Evolutionary conservation across 2,888 invertebrate genomes (phyloP).

Genomic region (Ophion slaviceki): DNA sequence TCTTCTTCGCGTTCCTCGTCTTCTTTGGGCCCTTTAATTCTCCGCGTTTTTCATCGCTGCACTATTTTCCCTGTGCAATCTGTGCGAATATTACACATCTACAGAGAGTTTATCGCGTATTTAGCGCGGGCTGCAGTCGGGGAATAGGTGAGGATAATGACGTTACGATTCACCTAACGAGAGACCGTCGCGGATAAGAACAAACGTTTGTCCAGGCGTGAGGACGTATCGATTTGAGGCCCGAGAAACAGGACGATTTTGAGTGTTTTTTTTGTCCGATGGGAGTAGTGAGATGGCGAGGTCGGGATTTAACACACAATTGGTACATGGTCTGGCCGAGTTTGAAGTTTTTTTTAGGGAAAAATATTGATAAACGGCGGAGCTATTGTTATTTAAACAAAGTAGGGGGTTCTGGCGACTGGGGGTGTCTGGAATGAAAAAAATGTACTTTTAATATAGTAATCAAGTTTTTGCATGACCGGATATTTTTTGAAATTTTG

Average conservation of each 20-base stretch:
- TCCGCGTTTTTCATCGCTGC: conserved; percentile 17
- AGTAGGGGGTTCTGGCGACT: no score
- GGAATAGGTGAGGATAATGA: background rate
- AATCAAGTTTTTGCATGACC: no score
- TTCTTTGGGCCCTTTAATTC: conserved; percentile 50
- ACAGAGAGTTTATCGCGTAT: conserved; percentile 5
- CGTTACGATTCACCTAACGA: background rate
- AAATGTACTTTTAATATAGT: no score
- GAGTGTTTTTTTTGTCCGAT: background rate
- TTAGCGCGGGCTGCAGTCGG: background rate
- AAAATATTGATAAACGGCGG: no score
- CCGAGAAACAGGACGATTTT: background rate
- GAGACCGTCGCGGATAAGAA: background rate
- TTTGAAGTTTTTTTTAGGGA: no score
- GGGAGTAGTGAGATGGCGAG: no score
- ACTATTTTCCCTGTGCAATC: conserved; percentile 22
- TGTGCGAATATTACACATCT: conserved; percentile 1
- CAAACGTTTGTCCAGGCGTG: background rate
- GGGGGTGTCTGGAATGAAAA: no score
- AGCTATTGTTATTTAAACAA: no score
- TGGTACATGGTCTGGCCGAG: no score
- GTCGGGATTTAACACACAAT: no score
- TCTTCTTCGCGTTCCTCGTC: background rate
- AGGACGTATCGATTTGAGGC: background rate
- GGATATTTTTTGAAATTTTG: no score